Conservation (phyloP, 23 tunicate species). For the Corella eumyota region DNA sequence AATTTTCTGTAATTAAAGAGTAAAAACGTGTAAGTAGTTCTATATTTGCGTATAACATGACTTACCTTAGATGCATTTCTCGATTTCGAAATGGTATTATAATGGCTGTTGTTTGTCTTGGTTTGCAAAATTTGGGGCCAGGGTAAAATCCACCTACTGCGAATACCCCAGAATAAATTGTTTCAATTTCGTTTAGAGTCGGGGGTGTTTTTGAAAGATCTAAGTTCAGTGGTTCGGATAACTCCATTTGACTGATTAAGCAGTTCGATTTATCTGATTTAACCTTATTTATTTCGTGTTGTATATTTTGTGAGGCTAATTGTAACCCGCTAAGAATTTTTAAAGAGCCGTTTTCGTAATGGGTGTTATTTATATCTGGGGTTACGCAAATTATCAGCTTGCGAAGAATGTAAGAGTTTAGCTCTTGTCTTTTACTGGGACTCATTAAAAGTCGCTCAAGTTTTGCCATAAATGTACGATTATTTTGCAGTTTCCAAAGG, state of each 20-base stretch:
- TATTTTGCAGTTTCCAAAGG: constrained; percentile 7
- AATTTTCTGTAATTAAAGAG: neutral
- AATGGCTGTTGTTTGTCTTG: constrained; percentile 48
- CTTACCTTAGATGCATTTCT: constrained; percentile 42
- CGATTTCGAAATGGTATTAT: constrained; percentile 70
- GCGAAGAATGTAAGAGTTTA: neutral
- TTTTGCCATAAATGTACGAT: constrained; percentile 11
- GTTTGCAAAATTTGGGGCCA: constrained; percentile 44
- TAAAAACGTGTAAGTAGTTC: neutral
- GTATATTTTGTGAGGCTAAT: neutral
- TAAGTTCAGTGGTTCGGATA: neutral
- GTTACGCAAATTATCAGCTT: neutral
- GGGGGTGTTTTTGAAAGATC: constrained; percentile 14
- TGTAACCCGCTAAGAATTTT: neutral
- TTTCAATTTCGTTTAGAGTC: constrained; percentile 9
- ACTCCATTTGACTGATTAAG: neutral
- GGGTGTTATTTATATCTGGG: neutral
- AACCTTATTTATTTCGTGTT: neutral
- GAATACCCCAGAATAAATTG: constrained; percentile 4
- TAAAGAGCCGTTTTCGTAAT: neutral
- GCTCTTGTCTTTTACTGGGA: neutral
- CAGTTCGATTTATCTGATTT: neutral
- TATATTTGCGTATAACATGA: too few relatives aligned
- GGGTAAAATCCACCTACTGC: constrained; percentile 25
- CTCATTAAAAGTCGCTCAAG: constrained; percentile 1